phyloP scores from a whole-genome alignment of 1,140 invertebrate species.

The Protaetia brevitarsis region DNA sequence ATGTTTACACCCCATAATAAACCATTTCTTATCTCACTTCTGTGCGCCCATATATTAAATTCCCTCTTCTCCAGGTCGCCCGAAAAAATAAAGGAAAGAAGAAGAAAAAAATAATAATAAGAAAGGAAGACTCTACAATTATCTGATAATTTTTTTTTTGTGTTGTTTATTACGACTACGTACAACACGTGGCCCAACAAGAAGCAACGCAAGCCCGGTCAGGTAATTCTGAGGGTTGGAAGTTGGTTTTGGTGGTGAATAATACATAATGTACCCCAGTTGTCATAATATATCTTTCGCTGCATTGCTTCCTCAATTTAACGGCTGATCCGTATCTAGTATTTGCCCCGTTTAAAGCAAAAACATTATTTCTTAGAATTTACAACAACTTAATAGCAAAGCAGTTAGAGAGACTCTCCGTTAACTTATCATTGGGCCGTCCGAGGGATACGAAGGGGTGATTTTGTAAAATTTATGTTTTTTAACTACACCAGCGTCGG shows the following conservation, averaged over 20 bases:
- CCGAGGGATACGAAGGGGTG: too few relatives aligned
- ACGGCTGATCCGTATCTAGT: slow-evolving; percentile 33
- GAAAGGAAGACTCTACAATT: neutral
- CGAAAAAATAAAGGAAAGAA: too few relatives aligned
- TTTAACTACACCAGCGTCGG: too few relatives aligned
- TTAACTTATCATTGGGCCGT: too few relatives aligned
- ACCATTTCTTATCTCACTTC: too few relatives aligned
- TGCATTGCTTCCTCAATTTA: slow-evolving; percentile 35
- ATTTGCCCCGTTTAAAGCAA: slow-evolving; percentile 33
- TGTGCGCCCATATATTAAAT: too few relatives aligned
- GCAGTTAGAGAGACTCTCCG: too few relatives aligned
- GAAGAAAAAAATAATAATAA: too few relatives aligned
- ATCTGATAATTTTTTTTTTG: slow-evolving; percentile 20
- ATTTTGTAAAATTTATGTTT: too few relatives aligned
- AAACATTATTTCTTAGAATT: slow-evolving; percentile 32
- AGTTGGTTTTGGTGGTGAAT: neutral
- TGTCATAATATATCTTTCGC: slow-evolving; percentile 33
- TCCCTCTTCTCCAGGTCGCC: too few relatives aligned
- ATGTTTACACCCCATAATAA: too few relatives aligned
- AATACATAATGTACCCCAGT: slow-evolving; percentile 28
- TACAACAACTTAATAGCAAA: slow-evolving; percentile 9
- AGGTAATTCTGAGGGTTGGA: slow-evolving; percentile 30
- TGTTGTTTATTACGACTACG: slow-evolving; percentile 34
- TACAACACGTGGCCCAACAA: slow-evolving; percentile 27
- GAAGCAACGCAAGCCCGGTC: too few relatives aligned